Evolutionary conservation across 1,140 invertebrate genomes (phyloP).

Genomic region (Caerostris extrusa): DNA sequence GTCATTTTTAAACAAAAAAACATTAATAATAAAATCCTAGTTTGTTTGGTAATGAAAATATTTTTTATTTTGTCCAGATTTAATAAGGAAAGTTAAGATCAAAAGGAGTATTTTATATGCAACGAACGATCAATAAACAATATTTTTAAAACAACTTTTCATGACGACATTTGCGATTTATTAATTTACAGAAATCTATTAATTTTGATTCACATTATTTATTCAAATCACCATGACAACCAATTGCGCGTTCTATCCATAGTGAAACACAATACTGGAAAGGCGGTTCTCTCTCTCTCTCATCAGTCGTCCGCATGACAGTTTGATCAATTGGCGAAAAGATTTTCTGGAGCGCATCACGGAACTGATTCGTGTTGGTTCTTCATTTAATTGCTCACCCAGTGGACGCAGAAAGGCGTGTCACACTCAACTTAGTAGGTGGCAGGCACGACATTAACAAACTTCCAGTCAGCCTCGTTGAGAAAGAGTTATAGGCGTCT

Average conservation of each 20-base stretch:
- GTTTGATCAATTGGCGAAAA: constrained; percentile 37
- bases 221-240: constrained; percentile 13
- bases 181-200: too few relatives aligned
- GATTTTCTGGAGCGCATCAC: constrained; percentile 32
- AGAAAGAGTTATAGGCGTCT: neutral
- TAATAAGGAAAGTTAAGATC: too few relatives aligned
- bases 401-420: constrained; percentile 25
- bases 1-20: too few relatives aligned
- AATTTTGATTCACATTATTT: too few relatives aligned
- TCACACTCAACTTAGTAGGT: constrained; percentile 29
- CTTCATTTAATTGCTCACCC: constrained; percentile 20
- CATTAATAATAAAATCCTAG: too few relatives aligned
- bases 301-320: constrained; percentile 9
- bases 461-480: constrained; percentile 26
- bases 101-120: too few relatives aligned
- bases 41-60: too few relatives aligned
- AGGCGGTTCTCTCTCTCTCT: neutral
- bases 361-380: constrained; percentile 38
- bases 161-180: too few relatives aligned
- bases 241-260: neutral
- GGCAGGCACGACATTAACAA: constrained; percentile 29
- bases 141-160: too few relatives aligned
- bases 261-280: neutral
- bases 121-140: too few relatives aligned
- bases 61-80: too few relatives aligned